Conservation (phyloP, 2,797 vertebrate species). For the Hybognathus amarus region DNA sequence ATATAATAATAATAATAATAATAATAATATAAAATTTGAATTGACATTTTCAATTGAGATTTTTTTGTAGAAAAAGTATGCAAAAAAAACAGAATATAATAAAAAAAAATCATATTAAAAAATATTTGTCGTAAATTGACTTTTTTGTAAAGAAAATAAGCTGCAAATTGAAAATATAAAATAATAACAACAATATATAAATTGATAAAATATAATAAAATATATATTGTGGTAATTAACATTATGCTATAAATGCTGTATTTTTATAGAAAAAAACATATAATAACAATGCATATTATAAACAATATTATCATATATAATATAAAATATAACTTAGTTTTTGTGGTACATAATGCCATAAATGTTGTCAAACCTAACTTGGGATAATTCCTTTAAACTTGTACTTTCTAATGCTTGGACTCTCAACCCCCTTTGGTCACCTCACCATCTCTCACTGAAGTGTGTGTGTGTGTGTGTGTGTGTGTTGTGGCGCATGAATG, state of each 20-base stretch:
- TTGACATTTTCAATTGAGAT: too few relatives aligned
- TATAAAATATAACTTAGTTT: background rate
- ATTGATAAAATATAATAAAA: background rate
- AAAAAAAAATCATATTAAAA: too few relatives aligned
- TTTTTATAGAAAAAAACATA: background rate
- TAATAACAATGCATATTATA: background rate
- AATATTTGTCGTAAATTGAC: background rate
- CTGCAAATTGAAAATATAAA: background rate
- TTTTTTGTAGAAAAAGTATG: too few relatives aligned
- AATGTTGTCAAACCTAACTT: background rate
- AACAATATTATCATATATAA: background rate
- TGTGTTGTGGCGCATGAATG: constrained; percentile 37
- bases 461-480: constrained; percentile 40
- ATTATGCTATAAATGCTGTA: background rate
- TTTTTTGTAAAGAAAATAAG: background rate
- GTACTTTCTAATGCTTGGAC: background rate
- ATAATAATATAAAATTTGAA: too few relatives aligned
- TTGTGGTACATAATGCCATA: background rate
- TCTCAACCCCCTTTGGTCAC: constrained; percentile 62
- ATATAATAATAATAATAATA: too few relatives aligned
- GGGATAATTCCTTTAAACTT: background rate
- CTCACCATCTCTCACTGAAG: constrained; percentile 43
- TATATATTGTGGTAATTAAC: background rate
- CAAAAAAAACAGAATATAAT: too few relatives aligned
- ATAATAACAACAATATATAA: background rate